Evolutionary conservation across 2,113 vertebrate genomes (phyloP), one percentile per base, ranked within the genome.

Genomic region (Vireo altiloquus): DNA sequence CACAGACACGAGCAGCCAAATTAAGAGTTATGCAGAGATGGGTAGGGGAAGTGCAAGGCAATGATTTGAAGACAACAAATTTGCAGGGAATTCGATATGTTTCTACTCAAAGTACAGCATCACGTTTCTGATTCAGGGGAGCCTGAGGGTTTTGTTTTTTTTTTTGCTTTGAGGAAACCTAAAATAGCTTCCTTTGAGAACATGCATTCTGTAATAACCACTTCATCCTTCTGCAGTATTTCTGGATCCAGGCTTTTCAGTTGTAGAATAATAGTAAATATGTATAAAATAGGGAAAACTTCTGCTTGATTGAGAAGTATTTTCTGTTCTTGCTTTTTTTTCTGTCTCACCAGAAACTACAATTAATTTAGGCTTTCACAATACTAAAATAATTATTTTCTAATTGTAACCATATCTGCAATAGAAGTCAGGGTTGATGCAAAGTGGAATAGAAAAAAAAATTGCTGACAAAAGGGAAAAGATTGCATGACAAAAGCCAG

Each of bases 151-250:
- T 46, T 46, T n/a, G 39, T 40, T 46, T 13, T 42, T n/a, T 87
- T 68, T 72, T 42, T 69, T 69, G 2, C 25, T 90, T 76, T 61
- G 27, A 54, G 76, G 42, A 90, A 89, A 87, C 30, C 22, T 82
- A 83, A 92, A 80, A 90, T 68, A 95, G 60, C 20, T 72, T 94
- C 71, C 78, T 94, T 90, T 88, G 75, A 91, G 82, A 93, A 87
- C n/a, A 27, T 31, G 27, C 0, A 1, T 64, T 81, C 81, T 57
- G 17, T 72, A 82, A 91, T 72, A 82, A 85, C 21, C 30, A 56
- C 27, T 90, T 94, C 40, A 64, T 80, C 52, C 22, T 94, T 69
- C 75, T 63, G 44, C 33, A 49, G 33, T 83, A 84, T 86, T 91
- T 95, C 79, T 77, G 54, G 66, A 76, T 66, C 46, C 42, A 66